Evolutionary conservation across 1,140 invertebrate genomes (phyloP), one percentile per base, ranked within the genome.

Genomic region (Ephestia elutella): DNA sequence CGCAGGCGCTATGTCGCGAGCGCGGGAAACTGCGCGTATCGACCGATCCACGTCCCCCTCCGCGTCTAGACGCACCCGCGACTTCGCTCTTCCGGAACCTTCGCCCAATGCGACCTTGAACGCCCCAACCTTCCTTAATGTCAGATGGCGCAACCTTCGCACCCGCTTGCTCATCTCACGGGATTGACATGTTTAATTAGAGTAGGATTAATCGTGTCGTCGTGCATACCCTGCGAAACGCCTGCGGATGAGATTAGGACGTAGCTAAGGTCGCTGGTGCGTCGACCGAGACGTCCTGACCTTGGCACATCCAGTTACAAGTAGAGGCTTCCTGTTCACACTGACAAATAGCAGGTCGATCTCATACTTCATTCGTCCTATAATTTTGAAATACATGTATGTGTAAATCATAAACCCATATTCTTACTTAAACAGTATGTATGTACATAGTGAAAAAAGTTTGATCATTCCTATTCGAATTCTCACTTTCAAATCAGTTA

Each of bases 11-110:
- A 66, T 68, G 68, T 58, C 54, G 69, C 64, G 74, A 85, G 80
- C 82, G 85, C 85, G 85, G 84, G 85, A 87, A 87, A 85, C 82
- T 83, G 82, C 80, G 70, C 63, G 78, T 87, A 87, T 87, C 85
- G 85, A 87, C 82, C 83, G 78, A 66, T 61, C 71, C 71, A 59
- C 65, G 68, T 60, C 66, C 67, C 70, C 78, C 73, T 64, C 75
- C 67, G 71, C 78, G 80, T 86, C 85, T 86, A 87, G 85, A 87
- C 85, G 84, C 77, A 80, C 81, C 75, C 80, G 76, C 74, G 69
- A 65, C 68, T 70, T 66, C 59, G 63, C 65, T 74, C 74, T 86
- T 85, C 85, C 83, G 85, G 85, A 85, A 86, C 85, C 82, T 86
- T 82, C 76, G 78, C 68, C 73, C 70, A 74, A 62, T 60, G 73